phyloP scores from a whole-genome alignment of 1,140 invertebrate species.

The Drosophila baimaii region DNA sequence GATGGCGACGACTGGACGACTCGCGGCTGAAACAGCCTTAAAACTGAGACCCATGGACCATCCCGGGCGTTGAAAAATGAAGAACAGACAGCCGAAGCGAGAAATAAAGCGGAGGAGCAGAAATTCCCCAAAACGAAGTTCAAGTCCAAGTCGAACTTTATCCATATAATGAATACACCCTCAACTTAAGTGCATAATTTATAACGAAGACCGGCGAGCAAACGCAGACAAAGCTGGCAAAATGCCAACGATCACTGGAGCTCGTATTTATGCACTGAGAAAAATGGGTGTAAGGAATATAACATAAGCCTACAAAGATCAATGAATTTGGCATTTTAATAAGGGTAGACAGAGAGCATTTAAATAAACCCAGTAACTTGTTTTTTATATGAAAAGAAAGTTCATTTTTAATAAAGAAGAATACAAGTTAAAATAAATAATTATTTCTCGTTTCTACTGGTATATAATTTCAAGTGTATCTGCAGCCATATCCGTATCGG shows the following conservation, averaged over 20 bases:
- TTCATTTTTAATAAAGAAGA: not conserved
- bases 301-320: too few relatives aligned
- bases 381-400: not conserved
- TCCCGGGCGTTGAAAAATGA: constrained; percentile 80
- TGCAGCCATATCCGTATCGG: constrained; percentile 25
- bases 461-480: not conserved
- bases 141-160: constrained; percentile 69
- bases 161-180: constrained; percentile 80
- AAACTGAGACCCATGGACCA: constrained; percentile 59
- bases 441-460: not conserved
- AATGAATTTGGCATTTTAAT: not conserved
- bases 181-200: constrained; percentile 83
- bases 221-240: constrained; percentile 33
- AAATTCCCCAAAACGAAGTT: constrained; percentile 59
- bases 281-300: not conserved
- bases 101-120: constrained; percentile 45
- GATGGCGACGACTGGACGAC: constrained; percentile 52
- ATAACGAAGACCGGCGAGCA: constrained; percentile 72
- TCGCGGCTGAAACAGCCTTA: constrained; percentile 14
- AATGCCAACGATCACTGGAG: constrained; percentile 29
- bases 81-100: constrained; percentile 69
- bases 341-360: not conserved
- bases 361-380: not conserved
- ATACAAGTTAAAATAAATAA: not conserved
- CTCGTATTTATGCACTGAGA: constrained; percentile 2